phyloP scores from a whole-genome alignment of 2,888 invertebrate species.

The Trichopoda pennipes region DNA sequence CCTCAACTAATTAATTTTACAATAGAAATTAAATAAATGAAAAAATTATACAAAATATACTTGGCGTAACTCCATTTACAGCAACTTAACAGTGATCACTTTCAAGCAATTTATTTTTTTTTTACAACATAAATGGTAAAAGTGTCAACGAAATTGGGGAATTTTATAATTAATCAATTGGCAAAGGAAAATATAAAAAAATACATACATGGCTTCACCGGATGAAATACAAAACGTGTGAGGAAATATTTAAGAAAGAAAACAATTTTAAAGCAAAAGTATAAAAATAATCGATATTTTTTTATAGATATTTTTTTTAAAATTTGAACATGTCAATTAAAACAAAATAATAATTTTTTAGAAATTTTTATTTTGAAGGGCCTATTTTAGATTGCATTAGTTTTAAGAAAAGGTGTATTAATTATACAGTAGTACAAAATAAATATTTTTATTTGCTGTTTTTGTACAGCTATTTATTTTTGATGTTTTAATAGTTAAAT shows the following conservation, averaged over 20 bases:
- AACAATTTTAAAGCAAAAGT: neutral
- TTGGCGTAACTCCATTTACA: neutral
- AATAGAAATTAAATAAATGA: conserved; percentile 6
- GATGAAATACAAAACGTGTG: no score
- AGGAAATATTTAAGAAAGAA: no score
- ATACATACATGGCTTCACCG: neutral
- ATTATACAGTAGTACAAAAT: no score
- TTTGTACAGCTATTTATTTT: no score
- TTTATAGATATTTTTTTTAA: no score
- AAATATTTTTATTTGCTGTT: no score
- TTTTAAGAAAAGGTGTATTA: no score
- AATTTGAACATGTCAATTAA: neutral
- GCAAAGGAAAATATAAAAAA: neutral
- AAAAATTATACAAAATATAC: conserved; percentile 3
- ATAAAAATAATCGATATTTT: neutral
- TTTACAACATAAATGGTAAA: neutral
- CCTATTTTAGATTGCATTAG: no score
- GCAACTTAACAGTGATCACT: neutral
- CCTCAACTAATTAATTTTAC: conserved; percentile 21
- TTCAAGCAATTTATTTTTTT: conserved; percentile 11
- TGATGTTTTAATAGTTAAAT: no score
- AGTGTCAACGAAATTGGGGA: conserved; percentile 24
- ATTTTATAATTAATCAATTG: conserved; percentile 2
- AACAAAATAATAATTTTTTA: neutral
- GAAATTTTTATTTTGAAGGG: no score